Evolutionary conservation across 2,888 invertebrate genomes (phyloP).

Genomic region (Lepas anatifera): DNA sequence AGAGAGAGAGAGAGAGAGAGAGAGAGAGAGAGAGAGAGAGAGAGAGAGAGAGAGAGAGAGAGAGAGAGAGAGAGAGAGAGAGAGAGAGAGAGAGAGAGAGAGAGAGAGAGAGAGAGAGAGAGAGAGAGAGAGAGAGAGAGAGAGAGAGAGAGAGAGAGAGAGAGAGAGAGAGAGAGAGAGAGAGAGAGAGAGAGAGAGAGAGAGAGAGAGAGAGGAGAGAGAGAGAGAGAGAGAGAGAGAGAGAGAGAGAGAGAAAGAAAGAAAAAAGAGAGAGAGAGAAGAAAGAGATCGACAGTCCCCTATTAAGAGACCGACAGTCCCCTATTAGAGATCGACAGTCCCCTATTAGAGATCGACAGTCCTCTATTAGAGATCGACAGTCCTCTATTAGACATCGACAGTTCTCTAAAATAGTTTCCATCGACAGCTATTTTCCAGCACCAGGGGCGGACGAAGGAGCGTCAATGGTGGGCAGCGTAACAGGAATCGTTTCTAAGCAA

Average conservation of each 20-base stretch:
- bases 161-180: constrained; percentile 13
- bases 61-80: constrained; percentile 11
- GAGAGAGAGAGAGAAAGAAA: neutral
- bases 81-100: no score
- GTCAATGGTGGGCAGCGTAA: no score
- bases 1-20: constrained; percentile 12
- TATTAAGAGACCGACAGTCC: neutral
- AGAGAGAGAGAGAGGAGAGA: constrained; percentile 2
- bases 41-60: constrained; percentile 14
- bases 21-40: constrained; percentile 13
- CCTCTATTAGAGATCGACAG: neutral
- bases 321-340: neutral
- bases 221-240: constrained; percentile 9
- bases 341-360: neutral
- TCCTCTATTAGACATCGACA: no score
- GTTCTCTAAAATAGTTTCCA: no score
- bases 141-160: constrained; percentile 14
- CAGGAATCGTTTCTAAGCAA: no score
- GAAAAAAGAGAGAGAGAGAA: neutral
- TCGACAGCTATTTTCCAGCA: no score
- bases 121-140: constrained; percentile 16
- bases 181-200: neutral
- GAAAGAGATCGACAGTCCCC: constrained; percentile 7
- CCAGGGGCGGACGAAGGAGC: no score
- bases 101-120: constrained; percentile 11